A percentile compares a stretch with the other conserved stretches of the same genome.
Evolutionary conservation across 2,888 invertebrate species (phyloP).

Genomic region (Dynastes maya): DNA sequence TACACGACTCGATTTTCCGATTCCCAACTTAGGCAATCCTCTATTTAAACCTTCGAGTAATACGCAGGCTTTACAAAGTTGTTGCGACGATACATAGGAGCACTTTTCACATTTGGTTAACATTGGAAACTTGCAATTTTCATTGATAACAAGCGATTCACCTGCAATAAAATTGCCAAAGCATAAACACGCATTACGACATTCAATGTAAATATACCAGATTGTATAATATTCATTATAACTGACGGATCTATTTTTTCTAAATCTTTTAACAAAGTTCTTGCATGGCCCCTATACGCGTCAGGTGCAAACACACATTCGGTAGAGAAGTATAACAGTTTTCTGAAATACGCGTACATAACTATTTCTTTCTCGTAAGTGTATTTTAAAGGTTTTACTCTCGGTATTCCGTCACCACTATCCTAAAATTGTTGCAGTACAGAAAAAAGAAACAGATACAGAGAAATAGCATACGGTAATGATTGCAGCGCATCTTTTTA

Average conservation of each 20-base stretch:
- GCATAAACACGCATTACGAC: no score
- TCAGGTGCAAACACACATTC: slow-evolving; percentile 99
- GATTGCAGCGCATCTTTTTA: slow-evolving; percentile 93
- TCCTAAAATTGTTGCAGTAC: slow-evolving; percentile 72
- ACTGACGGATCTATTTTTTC: slow-evolving; percentile 93
- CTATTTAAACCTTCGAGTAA: slow-evolving; percentile 95
- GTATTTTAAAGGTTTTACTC: slow-evolving; percentile 97
- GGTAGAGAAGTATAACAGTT: slow-evolving; percentile 97
- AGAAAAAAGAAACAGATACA: not conserved
- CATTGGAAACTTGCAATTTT: slow-evolving; percentile 85
- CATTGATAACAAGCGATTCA: slow-evolving; percentile 88
- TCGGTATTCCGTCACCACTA: slow-evolving; percentile 86
- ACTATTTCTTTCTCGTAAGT: slow-evolving; percentile 99
- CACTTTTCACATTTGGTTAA: slow-evolving; percentile 88
- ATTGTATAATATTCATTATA: slow-evolving; percentile 95
- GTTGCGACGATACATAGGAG: slow-evolving; percentile 93
- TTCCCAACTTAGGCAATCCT: slow-evolving; percentile 92
- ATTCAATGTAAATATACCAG: slow-evolving; percentile 73
- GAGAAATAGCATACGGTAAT: slow-evolving; percentile 80
- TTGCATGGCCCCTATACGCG: slow-evolving; percentile 94
- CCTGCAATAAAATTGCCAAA: slow-evolving; percentile 72
- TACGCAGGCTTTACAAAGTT: slow-evolving; percentile 96
- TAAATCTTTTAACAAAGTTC: slow-evolving; percentile 93
- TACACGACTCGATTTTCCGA: slow-evolving; percentile 89
- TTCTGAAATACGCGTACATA: slow-evolving; percentile 98